Evolutionary conservation across 2,888 invertebrate genomes (phyloP).

Genomic region (Temnothorax rugatulus): DNA sequence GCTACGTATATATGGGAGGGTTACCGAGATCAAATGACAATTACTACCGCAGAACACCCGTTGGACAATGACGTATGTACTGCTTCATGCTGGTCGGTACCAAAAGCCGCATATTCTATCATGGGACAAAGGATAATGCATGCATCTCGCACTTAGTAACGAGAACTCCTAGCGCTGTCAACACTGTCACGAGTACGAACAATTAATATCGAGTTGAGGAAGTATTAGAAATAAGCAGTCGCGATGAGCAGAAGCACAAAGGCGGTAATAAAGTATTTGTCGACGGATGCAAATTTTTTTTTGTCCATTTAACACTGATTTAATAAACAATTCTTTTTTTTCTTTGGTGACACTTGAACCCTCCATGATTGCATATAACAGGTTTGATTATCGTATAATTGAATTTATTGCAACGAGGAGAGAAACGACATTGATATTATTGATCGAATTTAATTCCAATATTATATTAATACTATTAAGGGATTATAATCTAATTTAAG

Average conservation of each 20-base stretch:
- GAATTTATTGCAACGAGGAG: background rate
- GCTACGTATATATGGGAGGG: slow-evolving; percentile 74
- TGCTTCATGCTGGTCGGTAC: slow-evolving; percentile 72
- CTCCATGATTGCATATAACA: background rate
- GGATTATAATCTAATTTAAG: slow-evolving; percentile 22
- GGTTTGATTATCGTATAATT: slow-evolving; percentile 11
- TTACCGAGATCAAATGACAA: slow-evolving; percentile 83
- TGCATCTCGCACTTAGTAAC: slow-evolving; percentile 66
- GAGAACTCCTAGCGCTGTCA: slow-evolving; percentile 45
- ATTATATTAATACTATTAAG: slow-evolving; percentile 8
- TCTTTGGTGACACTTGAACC: background rate
- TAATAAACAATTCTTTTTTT: background rate
- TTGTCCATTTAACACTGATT: background rate
- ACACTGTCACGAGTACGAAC: slow-evolving; percentile 25
- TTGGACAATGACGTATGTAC: slow-evolving; percentile 83
- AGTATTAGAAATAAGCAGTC: background rate
- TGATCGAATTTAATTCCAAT: slow-evolving; percentile 5
- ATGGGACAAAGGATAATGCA: slow-evolving; percentile 78
- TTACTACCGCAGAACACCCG: slow-evolving; percentile 81
- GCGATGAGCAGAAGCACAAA: background rate
- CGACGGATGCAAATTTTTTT: background rate
- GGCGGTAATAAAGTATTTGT: background rate
- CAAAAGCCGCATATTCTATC: slow-evolving; percentile 75
- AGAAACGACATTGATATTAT: background rate
- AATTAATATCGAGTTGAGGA: slow-evolving; percentile 32